Percentiles rank a stretch among this genome's conserved stretches.
Conservation (phyloP, 1,140 invertebrate genomes). For the Drosophila pseudoobscura region DNA sequence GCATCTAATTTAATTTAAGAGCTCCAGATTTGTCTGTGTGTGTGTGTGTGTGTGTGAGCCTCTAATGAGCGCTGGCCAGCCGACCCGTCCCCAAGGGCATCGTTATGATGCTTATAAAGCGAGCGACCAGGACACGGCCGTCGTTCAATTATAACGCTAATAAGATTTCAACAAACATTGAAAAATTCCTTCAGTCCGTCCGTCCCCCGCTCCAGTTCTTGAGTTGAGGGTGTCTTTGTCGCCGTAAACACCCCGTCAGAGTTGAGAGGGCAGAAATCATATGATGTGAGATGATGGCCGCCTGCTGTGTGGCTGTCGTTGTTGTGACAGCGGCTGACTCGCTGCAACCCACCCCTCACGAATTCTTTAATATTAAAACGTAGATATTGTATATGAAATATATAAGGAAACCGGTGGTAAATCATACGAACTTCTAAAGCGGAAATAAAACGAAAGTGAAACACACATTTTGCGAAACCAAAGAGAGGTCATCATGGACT, state of each 20-base stretch:
- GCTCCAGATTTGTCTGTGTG: constrained; percentile 46
- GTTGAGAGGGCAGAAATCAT: constrained; percentile 66
- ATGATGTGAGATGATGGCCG: constrained; percentile 51
- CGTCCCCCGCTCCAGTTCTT: neutral
- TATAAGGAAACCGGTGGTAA: constrained; percentile 36
- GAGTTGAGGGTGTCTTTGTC: constrained; percentile 47
- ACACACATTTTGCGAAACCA: constrained; percentile 30
- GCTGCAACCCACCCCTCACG: neutral
- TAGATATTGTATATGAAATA: neutral
- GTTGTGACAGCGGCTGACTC: constrained; percentile 62
- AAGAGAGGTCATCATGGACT: constrained; percentile 36
- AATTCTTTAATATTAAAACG: constrained; percentile 32
- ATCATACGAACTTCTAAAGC: constrained; percentile 48
- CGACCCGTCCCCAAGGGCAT: constrained; percentile 44
- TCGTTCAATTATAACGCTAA: constrained; percentile 64
- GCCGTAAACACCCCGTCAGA: constrained; percentile 50
- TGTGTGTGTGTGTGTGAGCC: neutral
- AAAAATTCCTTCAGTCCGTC: constrained; percentile 63
- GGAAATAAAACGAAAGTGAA: constrained; percentile 59
- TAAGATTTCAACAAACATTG: constrained; percentile 70
- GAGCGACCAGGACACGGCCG: constrained; percentile 25
- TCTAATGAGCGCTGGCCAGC: constrained; percentile 41
- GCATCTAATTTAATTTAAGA: constrained; percentile 58
- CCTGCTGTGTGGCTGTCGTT: constrained; percentile 54
- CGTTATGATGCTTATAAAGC: constrained; percentile 47